Evolutionary conservation across 2,113 vertebrate genomes (phyloP).

Genomic region (Puffinus mauretanicus): DNA sequence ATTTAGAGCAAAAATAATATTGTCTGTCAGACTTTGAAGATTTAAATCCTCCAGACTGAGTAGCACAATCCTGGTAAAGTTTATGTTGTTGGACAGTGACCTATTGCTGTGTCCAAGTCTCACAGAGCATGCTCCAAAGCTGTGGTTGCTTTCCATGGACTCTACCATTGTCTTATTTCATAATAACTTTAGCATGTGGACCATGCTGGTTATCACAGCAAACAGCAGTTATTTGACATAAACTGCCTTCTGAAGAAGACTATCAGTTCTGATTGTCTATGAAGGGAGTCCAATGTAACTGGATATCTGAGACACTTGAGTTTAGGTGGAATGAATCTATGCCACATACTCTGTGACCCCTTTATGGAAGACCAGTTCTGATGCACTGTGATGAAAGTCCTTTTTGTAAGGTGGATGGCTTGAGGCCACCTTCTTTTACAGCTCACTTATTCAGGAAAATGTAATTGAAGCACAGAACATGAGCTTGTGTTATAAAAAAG

Average conservation of each 20-base stretch:
- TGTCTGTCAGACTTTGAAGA: neutral
- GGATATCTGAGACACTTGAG: neutral
- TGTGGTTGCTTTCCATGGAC: neutral
- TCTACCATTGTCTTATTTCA: neutral
- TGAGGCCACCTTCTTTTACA: neutral
- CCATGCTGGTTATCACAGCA: neutral
- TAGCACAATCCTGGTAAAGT: neutral
- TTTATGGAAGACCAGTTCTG: neutral
- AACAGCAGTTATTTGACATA: neutral
- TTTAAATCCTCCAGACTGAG: neutral
- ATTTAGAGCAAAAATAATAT: slow-evolving; percentile 21
- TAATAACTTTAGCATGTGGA: neutral
- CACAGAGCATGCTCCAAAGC: neutral
- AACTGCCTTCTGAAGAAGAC: neutral
- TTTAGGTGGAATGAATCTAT: neutral
- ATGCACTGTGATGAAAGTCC: neutral
- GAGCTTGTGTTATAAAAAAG: neutral
- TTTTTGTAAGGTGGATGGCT: neutral
- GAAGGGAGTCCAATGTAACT: neutral
- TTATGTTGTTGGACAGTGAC: neutral
- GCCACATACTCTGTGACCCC: neutral
- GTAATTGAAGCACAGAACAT: neutral
- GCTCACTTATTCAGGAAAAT: neutral
- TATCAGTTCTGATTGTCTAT: neutral
- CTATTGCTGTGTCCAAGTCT: neutral